A percentile compares a stretch with the other conserved stretches of the same genome.
Evolutionary conservation across 2,888 invertebrate species (phyloP).

Genomic region (Caenorhabditis auriculariae): DNA sequence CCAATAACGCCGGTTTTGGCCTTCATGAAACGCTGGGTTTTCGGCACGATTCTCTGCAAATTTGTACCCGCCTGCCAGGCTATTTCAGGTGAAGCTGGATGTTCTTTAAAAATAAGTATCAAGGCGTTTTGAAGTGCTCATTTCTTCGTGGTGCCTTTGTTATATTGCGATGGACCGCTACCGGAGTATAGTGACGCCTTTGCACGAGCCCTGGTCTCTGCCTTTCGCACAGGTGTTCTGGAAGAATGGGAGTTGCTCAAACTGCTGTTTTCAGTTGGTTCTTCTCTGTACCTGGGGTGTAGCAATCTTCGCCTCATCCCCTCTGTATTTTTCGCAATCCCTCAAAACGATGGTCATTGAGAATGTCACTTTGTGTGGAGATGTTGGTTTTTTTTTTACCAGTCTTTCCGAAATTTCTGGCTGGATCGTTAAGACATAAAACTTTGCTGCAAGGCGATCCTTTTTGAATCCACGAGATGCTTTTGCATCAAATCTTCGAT

Average conservation of each 20-base stretch:
- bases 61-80: conserved; percentile 90
- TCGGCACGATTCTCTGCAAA: conserved; percentile 86
- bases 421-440: no score
- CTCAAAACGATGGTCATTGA: conserved; percentile 50
- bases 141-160: conserved; percentile 93
- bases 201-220: conserved; percentile 57
- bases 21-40: conserved; percentile 86
- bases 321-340: conserved; percentile 53
- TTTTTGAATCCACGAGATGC: no score
- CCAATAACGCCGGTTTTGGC: conserved; percentile 95
- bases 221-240: conserved; percentile 38
- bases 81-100: conserved; percentile 49
- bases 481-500: no score
- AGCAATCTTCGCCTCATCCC: conserved; percentile 52
- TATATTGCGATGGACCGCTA: conserved; percentile 96
- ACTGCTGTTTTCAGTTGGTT: conserved; percentile 33
- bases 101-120: not conserved
- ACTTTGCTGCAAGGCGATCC: no score
- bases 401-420: no score
- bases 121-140: conserved; percentile 77
- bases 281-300: conserved; percentile 51
- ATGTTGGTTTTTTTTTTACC: conserved; percentile 29
- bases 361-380: conserved; percentile 54
- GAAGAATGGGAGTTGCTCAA: not conserved
- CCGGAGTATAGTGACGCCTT: conserved; percentile 62